Evolutionary conservation across 1,140 invertebrate species (phyloP).

Genomic region (Saxidomus purpurata): DNA sequence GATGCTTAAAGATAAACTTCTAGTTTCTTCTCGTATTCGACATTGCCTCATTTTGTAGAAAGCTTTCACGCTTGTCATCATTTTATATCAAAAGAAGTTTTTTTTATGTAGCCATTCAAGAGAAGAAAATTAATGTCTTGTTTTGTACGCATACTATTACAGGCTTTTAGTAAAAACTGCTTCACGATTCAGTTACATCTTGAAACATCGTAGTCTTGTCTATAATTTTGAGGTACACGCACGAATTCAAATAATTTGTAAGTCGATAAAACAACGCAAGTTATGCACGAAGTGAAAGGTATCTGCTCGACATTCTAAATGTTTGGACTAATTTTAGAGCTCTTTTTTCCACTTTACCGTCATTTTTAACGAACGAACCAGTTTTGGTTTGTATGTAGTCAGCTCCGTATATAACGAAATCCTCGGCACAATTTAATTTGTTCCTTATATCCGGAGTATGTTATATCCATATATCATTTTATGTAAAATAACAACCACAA

Average conservation of each 20-base stretch:
- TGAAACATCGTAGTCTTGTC: neutral
- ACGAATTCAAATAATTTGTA: neutral
- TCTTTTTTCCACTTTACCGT: too few species aligned
- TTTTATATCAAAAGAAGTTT: conserved; percentile 4
- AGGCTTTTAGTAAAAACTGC: neutral
- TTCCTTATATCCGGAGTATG: too few species aligned
- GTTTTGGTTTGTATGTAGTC: too few species aligned
- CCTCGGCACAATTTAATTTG: too few species aligned
- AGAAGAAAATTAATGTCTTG: conserved; percentile 17
- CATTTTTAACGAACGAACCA: too few species aligned
- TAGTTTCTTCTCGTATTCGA: conserved; percentile 1
- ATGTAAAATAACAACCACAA: too few species aligned
- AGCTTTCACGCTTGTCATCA: conserved; percentile 13
- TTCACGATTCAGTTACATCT: conserved; percentile 15
- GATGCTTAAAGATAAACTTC: conserved; percentile 17
- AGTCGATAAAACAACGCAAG: neutral
- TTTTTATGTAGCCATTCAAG: conserved; percentile 15
- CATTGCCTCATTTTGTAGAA: neutral
- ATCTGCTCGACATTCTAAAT: too few species aligned
- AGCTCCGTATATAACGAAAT: too few species aligned
- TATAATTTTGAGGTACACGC: neutral
- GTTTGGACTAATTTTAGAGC: too few species aligned
- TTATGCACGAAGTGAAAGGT: too few species aligned
- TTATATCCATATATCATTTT: too few species aligned
- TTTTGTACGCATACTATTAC: neutral